Conservation (phyloP, 2,113 vertebrate species). For the Brienomyrus brachyistius region DNA sequence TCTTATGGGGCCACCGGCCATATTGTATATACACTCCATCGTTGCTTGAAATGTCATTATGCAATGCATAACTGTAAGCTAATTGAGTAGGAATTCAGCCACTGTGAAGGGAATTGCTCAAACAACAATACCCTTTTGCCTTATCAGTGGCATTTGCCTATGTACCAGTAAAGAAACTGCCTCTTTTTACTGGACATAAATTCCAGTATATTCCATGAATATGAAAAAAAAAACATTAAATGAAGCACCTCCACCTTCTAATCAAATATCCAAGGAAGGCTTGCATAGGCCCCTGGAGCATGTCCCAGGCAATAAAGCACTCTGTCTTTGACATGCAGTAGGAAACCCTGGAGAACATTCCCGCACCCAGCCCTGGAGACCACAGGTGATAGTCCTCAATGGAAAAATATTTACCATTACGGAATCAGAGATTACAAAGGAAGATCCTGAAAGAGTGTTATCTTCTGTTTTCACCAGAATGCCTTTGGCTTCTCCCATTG, state of each 20-base stretch:
- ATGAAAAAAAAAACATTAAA: not conserved
- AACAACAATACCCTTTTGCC: not conserved
- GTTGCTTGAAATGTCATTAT: not conserved
- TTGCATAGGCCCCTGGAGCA: not conserved
- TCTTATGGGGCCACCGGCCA: not conserved
- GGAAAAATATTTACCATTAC: not conserved
- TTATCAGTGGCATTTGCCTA: not conserved
- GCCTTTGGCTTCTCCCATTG: slow-evolving; percentile 23
- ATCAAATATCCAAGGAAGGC: not conserved
- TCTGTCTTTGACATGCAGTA: not conserved
- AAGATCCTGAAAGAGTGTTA: not conserved
- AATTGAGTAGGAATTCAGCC: not conserved
- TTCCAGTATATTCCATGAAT: not conserved
- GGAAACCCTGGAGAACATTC: not conserved
- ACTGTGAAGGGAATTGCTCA: not conserved
- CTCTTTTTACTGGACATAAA: not conserved
- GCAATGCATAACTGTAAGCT: not conserved
- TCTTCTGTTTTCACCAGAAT: not conserved
- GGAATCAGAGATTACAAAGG: slow-evolving; percentile 27
- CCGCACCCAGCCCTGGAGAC: not conserved
- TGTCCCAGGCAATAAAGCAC: not conserved
- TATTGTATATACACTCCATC: not conserved
- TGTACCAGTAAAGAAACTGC: not conserved
- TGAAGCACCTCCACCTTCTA: not conserved
- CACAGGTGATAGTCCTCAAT: not conserved